phyloP scores from a whole-genome alignment of 2,888 invertebrate species.

The Charanyca ferruginea region DNA sequence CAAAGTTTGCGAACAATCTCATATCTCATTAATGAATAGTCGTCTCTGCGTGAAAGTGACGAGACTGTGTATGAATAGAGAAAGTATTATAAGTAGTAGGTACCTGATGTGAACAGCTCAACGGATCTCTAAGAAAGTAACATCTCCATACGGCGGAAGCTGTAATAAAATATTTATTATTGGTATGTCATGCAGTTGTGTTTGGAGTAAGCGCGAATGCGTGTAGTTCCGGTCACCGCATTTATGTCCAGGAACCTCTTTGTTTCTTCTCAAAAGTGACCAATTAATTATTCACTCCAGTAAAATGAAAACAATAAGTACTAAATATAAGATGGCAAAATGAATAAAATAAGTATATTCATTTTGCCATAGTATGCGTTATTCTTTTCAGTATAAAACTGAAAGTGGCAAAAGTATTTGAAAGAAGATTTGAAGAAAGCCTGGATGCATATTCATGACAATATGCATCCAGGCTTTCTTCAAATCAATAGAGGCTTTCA shows the following conservation, averaged over 20 bases:
- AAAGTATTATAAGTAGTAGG: constrained; percentile 77
- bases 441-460: too few species aligned
- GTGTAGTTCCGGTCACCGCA: not conserved
- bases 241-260: not conserved
- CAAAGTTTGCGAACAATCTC: constrained; percentile 79
- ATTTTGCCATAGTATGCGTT: not conserved
- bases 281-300: too few species aligned
- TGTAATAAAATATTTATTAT: constrained; percentile 57
- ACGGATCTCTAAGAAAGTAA: constrained; percentile 80
- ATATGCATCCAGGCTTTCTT: too few species aligned
- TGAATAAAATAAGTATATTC: too few species aligned
- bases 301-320: too few species aligned
- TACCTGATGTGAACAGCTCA: constrained; percentile 70
- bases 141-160: constrained; percentile 70
- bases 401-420: not conserved
- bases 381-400: not conserved
- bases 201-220: not conserved
- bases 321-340: too few species aligned
- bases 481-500: too few species aligned
- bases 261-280: not conserved
- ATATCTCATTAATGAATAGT: constrained; percentile 80
- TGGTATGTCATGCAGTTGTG: constrained; percentile 14
- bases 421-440: not conserved
- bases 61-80: constrained; percentile 85
- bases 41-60: constrained; percentile 83